Evolutionary conservation across 1,140 invertebrate species (phyloP).

Genomic region (Orius insidiosus): DNA sequence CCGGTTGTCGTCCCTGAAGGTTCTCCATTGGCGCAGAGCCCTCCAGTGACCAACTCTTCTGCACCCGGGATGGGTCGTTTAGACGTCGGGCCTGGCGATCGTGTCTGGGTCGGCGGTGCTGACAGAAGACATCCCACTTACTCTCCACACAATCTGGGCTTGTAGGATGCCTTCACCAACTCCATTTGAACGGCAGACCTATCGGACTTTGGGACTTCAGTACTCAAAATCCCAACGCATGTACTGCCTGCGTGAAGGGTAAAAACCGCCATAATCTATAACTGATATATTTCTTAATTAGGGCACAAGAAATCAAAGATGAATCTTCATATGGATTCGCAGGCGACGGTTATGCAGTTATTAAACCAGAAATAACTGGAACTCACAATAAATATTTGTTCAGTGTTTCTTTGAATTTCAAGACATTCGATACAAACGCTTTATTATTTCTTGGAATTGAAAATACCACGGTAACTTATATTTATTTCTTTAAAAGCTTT

Average conservation of each 20-base stretch:
- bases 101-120: conserved; percentile 38
- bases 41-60: conserved; percentile 28
- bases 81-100: conserved; percentile 31
- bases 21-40: conserved; percentile 23
- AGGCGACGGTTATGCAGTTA: conserved; percentile 59
- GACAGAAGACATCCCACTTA: conserved; percentile 24
- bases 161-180: conserved; percentile 57
- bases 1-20: conserved; percentile 26
- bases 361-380: conserved; percentile 37
- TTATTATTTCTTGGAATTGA: conserved; percentile 50
- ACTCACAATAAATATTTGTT: conserved; percentile 56
- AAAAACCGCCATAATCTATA: conserved; percentile 16
- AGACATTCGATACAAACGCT: conserved; percentile 74
- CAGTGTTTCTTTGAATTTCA: conserved; percentile 61
- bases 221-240: conserved; percentile 41
- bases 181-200: conserved; percentile 54
- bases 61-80: conserved; percentile 32
- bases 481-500: not conserved
- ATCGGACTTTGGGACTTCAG: conserved; percentile 82
- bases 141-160: conserved; percentile 28
- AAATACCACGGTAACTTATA: conserved; percentile 2
- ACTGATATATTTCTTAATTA: conserved; percentile 23
- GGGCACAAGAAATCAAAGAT: conserved; percentile 32
- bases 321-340: conserved; percentile 45
- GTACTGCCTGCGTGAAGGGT: conserved; percentile 61